A percentile compares a stretch with the other conserved stretches of the same genome.
phyloP scores from a whole-genome alignment of 2,888 invertebrate genomes.

The Lamellibrachia columna region DNA sequence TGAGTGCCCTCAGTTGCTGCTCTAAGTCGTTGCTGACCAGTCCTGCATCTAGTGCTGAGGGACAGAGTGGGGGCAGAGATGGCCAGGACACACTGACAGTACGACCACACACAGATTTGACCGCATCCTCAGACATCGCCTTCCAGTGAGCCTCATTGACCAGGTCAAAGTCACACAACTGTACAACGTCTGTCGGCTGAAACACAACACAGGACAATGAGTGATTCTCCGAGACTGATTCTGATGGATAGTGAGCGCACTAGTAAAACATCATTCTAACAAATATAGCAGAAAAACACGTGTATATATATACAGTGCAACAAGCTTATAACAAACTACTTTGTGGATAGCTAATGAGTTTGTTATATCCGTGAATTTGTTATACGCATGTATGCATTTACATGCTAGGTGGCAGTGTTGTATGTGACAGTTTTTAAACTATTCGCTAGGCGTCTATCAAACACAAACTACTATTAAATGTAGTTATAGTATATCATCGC shows the following conservation, averaged over 20 bases:
- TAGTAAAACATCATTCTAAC: neutral
- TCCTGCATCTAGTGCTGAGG: slow-evolving; percentile 51
- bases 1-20: slow-evolving; percentile 58
- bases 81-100: slow-evolving; percentile 43
- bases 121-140: slow-evolving; percentile 63
- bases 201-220: slow-evolving; percentile 19
- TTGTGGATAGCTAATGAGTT: too few species aligned
- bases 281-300: neutral
- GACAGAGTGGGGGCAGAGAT: slow-evolving; percentile 56
- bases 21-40: slow-evolving; percentile 63
- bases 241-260: neutral
- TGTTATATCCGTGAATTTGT: too few species aligned
- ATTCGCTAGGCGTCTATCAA: neutral
- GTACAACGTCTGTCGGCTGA: slow-evolving; percentile 61
- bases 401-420: too few species aligned
- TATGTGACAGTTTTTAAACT: too few species aligned
- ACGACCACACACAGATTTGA: slow-evolving; percentile 51
- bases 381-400: too few species aligned
- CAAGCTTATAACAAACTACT: neutral
- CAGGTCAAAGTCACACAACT: slow-evolving; percentile 62
- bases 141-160: slow-evolving; percentile 63
- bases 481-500: neutral
- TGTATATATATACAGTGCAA: neutral
- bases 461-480: neutral
- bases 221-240: too few species aligned